Evolutionary conservation across 2,797 vertebrate genomes (phyloP).

Genomic region (Gephyroberyx darwinii): DNA sequence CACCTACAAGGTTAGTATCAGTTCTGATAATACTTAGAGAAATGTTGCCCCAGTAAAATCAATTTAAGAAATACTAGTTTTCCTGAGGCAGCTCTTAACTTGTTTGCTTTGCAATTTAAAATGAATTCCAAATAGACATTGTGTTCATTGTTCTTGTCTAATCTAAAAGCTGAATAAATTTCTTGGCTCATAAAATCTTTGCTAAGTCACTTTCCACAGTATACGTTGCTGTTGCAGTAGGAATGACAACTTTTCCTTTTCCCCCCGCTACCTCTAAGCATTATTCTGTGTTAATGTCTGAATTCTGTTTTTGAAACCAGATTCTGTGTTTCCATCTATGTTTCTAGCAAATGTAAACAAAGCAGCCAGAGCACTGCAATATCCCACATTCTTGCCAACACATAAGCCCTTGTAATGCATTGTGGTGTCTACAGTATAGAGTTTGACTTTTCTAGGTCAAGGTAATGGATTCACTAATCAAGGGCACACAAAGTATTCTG

Average conservation of each 20-base stretch:
- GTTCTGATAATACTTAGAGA: constrained; percentile 20
- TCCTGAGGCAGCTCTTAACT: constrained; percentile 36
- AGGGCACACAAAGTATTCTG: not conserved
- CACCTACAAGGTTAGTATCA: constrained; percentile 91
- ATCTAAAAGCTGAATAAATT: constrained; percentile 42
- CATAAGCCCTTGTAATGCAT: not conserved
- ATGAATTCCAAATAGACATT: constrained; percentile 3
- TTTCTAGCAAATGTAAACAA: constrained; percentile 18
- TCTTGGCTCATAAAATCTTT: constrained; percentile 38
- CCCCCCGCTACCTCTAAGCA: not conserved
- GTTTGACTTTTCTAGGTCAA: not conserved
- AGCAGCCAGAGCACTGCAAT: not conserved
- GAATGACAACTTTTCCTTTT: constrained; percentile 17
- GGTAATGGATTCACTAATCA: not conserved
- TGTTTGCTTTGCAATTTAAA: constrained; percentile 33
- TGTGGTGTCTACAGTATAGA: not conserved
- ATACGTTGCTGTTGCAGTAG: constrained; percentile 11
- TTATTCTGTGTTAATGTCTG: constrained; percentile 20
- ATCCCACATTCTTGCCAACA: not conserved
- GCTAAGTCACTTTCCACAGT: constrained; percentile 8
- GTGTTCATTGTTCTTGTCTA: constrained; percentile 36
- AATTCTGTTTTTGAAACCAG: constrained; percentile 14
- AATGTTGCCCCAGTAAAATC: constrained; percentile 19
- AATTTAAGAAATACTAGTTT: constrained; percentile 31
- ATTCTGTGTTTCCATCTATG: not conserved